Evolutionary conservation across 2,797 vertebrate species (phyloP).

Genomic region (Sparus aurata): DNA sequence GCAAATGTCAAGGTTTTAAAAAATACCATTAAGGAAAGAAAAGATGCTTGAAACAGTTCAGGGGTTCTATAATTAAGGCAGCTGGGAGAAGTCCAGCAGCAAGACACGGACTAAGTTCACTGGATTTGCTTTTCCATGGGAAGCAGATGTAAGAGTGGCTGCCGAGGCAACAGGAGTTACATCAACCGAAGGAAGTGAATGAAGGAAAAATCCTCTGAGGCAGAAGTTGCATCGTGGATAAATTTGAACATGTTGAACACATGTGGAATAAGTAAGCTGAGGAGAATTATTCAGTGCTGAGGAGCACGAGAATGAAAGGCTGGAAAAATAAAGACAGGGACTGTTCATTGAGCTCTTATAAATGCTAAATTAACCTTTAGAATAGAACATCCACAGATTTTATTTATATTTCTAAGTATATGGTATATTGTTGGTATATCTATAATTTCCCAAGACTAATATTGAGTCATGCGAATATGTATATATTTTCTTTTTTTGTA

Average conservation of each 20-base stretch:
- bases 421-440: too few species aligned
- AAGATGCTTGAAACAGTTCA: conserved; percentile 30
- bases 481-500: too few species aligned
- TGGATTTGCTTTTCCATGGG: conserved; percentile 17
- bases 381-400: too few species aligned
- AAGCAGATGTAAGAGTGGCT: conserved; percentile 13
- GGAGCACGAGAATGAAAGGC: conserved; percentile 3
- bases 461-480: too few species aligned
- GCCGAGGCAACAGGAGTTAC: conserved; percentile 19
- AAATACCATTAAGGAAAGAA: conserved; percentile 23
- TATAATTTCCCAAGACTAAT: too few species aligned
- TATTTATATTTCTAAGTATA: too few species aligned
- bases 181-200: conserved; percentile 30
- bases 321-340: conserved; percentile 14
- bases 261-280: background rate
- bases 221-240: conserved; percentile 16
- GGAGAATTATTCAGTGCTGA: conserved; percentile 12
- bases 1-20: conserved; percentile 5
- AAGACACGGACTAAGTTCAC: conserved; percentile 37
- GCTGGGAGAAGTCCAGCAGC: conserved; percentile 38
- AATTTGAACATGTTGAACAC: conserved; percentile 14
- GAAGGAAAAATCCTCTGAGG: conserved; percentile 8
- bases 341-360: too few species aligned
- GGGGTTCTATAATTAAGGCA: conserved; percentile 49
- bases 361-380: too few species aligned